Conservation (phyloP, 1,140 invertebrate species). For the Diachasmimorpha longicaudata region DNA sequence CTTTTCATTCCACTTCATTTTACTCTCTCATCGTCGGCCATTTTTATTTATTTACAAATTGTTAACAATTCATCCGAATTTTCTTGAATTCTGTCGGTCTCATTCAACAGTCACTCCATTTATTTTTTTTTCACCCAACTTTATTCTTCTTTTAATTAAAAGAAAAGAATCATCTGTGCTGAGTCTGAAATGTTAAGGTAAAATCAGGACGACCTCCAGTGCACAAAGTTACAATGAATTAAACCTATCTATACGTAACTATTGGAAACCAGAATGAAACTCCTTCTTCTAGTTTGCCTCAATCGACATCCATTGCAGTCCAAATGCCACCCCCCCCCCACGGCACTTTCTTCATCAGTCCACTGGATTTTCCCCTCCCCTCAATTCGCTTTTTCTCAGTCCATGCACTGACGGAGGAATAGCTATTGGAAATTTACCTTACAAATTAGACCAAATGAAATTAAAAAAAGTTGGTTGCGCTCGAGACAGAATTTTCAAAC, state of each 20-base stretch:
- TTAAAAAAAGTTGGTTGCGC: conserved; percentile 28
- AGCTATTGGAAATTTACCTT: conserved; percentile 36
- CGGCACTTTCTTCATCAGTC: no score
- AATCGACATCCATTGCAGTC: neutral
- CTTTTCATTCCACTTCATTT: neutral
- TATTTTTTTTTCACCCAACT: no score
- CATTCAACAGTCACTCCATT: no score
- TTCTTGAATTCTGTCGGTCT: no score
- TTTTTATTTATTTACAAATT: no score
- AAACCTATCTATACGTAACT: conserved; percentile 18
- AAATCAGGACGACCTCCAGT: neutral
- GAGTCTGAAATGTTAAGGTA: neutral
- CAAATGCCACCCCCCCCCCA: neutral
- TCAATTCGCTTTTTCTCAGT: neutral
- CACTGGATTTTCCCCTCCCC: no score
- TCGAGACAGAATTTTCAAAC: conserved; percentile 21
- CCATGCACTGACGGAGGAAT: conserved; percentile 18
- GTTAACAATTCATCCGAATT: no score
- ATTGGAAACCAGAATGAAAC: conserved; percentile 2
- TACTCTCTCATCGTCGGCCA: neutral
- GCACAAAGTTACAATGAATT: conserved; percentile 34
- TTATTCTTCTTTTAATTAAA: neutral
- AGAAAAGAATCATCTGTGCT: neutral
- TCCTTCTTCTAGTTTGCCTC: neutral
- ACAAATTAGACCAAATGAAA: conserved; percentile 35